phyloP scores from a whole-genome alignment of 1,140 invertebrate species.

The Zaprionus ornatus region DNA sequence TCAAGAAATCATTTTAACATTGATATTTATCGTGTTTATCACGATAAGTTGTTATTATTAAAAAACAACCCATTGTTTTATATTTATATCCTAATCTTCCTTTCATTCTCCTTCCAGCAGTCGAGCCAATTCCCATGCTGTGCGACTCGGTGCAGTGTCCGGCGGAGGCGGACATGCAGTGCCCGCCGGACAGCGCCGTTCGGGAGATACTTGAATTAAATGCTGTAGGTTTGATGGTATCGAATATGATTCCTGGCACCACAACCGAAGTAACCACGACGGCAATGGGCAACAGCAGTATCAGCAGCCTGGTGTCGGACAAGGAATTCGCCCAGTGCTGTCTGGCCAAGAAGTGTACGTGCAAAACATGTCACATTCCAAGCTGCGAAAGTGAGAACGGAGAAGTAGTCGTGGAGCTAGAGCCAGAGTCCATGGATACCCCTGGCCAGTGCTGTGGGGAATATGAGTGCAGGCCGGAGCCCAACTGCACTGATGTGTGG shows the following conservation, averaged over 20 bases:
- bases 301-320: conserved; percentile 41
- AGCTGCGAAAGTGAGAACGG: conserved; percentile 49
- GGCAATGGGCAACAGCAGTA: conserved; percentile 2
- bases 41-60: no score
- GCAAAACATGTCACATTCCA: conserved; percentile 73
- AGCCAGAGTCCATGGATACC: conserved; percentile 61
- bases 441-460: conserved; percentile 74
- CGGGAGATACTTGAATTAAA: conserved; percentile 54
- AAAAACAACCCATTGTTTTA: no score
- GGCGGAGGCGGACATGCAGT: conserved; percentile 67
- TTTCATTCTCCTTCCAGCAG: conserved; percentile 45
- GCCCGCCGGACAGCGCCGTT: conserved; percentile 70
- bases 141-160: conserved; percentile 72
- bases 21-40: no score
- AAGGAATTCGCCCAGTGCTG: conserved; percentile 64
- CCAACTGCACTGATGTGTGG: conserved; percentile 64
- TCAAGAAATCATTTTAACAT: no score
- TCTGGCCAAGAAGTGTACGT: conserved; percentile 69
- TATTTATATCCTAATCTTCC: no score
- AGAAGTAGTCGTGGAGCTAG: conserved; percentile 64
- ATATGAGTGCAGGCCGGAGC: conserved; percentile 63
- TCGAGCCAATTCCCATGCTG: conserved; percentile 40
- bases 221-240: conserved; percentile 48
- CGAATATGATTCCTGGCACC: conserved; percentile 51
- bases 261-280: neutral